Evolutionary conservation across 2,113 vertebrate species (phyloP).

Genomic region (Leptobrachium ailaonicum): DNA sequence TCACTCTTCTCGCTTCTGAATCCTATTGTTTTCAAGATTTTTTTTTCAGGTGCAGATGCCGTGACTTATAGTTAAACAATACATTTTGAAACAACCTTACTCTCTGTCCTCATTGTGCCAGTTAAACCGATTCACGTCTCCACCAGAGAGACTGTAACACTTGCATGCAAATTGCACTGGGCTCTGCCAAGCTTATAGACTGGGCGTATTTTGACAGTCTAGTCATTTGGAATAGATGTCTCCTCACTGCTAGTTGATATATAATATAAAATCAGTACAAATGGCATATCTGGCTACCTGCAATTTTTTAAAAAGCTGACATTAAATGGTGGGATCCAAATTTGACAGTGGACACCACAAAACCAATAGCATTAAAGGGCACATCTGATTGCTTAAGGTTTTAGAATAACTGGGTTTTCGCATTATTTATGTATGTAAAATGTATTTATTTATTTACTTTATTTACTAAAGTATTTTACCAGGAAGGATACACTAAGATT

Average conservation of each 20-base stretch:
- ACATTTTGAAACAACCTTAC: slow-evolving; percentile 42
- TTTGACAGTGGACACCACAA: no score
- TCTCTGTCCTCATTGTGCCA: slow-evolving; percentile 47
- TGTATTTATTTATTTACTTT: no score
- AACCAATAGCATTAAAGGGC: no score
- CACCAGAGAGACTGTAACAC: slow-evolving; percentile 16
- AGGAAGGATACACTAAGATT: no score
- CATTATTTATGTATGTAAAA: no score
- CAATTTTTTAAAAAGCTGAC: no score
- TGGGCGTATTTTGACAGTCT: background rate
- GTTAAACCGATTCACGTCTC: slow-evolving; percentile 34
- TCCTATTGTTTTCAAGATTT: slow-evolving; percentile 39
- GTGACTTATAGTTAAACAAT: slow-evolving; percentile 47
- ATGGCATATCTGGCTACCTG: background rate
- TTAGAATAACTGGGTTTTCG: no score
- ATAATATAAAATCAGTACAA: background rate
- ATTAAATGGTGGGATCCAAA: no score
- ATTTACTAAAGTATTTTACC: no score
- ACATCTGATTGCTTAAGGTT: no score
- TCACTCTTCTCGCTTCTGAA: slow-evolving; percentile 28
- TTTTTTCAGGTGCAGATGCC: slow-evolving; percentile 40
- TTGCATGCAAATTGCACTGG: slow-evolving; percentile 37
- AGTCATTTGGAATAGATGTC: slow-evolving; percentile 16
- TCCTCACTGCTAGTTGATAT: slow-evolving; percentile 21
- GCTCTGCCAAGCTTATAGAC: slow-evolving; percentile 26